Evolutionary conservation across 2,797 vertebrate genomes (phyloP).

Genomic region (Chelidonichthys spinosus): DNA sequence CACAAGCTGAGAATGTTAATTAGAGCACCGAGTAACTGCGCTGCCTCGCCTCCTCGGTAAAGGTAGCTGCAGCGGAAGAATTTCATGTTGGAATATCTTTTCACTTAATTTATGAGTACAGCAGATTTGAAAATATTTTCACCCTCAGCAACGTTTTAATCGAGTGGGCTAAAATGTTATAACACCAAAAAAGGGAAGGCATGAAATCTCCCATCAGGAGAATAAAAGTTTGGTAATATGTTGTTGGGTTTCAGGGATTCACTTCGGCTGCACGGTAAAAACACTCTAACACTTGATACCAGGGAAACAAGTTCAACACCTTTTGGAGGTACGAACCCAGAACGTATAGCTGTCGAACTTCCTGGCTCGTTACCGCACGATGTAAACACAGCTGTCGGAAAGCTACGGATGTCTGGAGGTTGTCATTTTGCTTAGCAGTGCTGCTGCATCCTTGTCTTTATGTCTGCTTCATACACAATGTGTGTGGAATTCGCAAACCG

Average conservation of each 20-base stretch:
- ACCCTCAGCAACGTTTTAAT: not conserved
- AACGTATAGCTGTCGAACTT: not conserved
- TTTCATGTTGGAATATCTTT: constrained; percentile 27
- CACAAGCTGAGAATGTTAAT: constrained; percentile 56
- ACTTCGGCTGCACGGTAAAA: not conserved
- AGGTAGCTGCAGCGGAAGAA: constrained; percentile 35
- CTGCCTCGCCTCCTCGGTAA: constrained; percentile 31
- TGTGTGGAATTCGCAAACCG: not conserved
- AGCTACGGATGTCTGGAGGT: not conserved
- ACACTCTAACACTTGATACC: not conserved
- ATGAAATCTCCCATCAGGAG: not conserved
- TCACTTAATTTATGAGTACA: constrained; percentile 27
- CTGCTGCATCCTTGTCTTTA: not conserved
- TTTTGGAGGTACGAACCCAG: not conserved
- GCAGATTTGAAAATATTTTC: constrained; percentile 24
- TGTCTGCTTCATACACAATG: not conserved
- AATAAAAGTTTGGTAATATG: not conserved
- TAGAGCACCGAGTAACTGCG: constrained; percentile 41
- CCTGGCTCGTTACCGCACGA: not conserved
- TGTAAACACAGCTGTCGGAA: not conserved
- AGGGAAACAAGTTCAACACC: not conserved
- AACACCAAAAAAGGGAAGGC: not conserved
- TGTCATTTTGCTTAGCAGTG: not conserved
- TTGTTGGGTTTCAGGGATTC: not conserved
- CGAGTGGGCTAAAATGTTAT: not conserved